Evolutionary conservation across 2,113 vertebrate genomes (phyloP), one percentile per base, ranked within the genome.

Genomic region (Paratilapia polleni): DNA sequence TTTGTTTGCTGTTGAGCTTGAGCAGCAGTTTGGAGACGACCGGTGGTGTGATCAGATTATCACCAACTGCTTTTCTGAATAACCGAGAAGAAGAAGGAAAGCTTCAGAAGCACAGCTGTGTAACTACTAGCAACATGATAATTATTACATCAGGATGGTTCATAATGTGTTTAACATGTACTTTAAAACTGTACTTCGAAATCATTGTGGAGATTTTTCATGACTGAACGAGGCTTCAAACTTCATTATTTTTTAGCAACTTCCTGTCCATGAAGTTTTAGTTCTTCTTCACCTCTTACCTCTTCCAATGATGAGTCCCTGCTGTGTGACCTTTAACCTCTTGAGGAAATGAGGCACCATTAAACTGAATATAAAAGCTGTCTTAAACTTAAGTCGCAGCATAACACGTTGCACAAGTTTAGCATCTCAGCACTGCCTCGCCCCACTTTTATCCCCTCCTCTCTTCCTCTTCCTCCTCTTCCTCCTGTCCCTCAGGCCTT

Each of bases 271-370:
- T n/a, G 12, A 17, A 78, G 52, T 1, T 76, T 38, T 10, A 5
- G 64, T 5, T 62, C 26, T 15, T 78, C 63, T 74, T 84, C 59
- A 57, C 66, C 80, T 62, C 34, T 70, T 63, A 56, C 77, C 41
- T 87, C 80, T n/a, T 75, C n/a, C 57, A 22, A 31, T 63, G 57
- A 68, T 76, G n/a, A 87, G 26, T 76, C 36, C 52, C 22, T 2
- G 49, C 36, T 43, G 57, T 43, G 52, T 83, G 86, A 88, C 36
- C 90, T 87, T 87, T 74, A 54, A 91, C 80, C 78, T 78, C 57
- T 24, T 2, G 41, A 90, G 87, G 80, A 89, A 89, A 76, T 36
- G 61, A 81, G 80, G 26, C 34, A 36, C 47, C 77, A 64, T 86
- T 81, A 80, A 60, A 75, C 76, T 8, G 49, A n/a, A 75, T 47